A percentile compares a stretch with the other conserved stretches of the same genome.
Evolutionary conservation across 2,888 invertebrate genomes (phyloP).

Genomic region (Aleiodes testaceus): DNA sequence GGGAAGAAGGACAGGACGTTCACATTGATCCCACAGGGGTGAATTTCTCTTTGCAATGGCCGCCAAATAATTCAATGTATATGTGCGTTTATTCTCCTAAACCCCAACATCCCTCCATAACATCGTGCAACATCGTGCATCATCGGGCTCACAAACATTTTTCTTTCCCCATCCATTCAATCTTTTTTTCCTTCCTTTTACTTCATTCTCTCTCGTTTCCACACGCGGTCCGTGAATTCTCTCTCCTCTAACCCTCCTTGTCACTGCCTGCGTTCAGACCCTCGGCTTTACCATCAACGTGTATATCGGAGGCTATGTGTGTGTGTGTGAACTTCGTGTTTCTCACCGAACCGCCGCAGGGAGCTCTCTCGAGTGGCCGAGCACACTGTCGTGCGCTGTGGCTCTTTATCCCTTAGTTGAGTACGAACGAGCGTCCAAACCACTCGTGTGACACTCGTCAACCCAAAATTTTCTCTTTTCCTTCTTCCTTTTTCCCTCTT

Average conservation of each 20-base stretch:
- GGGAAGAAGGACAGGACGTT: neutral
- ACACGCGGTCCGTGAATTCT: slow-evolving; percentile 31
- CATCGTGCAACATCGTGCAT: slow-evolving; percentile 39
- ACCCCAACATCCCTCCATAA: slow-evolving; percentile 47
- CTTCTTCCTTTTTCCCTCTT: neutral
- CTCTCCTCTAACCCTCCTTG: slow-evolving; percentile 33
- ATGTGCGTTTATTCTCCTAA: neutral
- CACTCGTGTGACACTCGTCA: slow-evolving; percentile 41
- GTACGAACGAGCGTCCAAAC: slow-evolving; percentile 50
- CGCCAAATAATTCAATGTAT: neutral
- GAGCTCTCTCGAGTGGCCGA: slow-evolving; percentile 29
- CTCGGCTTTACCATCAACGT: neutral
- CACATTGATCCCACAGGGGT: slow-evolving; percentile 31
- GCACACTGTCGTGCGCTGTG: slow-evolving; percentile 13
- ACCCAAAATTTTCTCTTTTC: slow-evolving; percentile 24
- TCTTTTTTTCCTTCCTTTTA: slow-evolving; percentile 8
- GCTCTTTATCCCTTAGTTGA: slow-evolving; percentile 50
- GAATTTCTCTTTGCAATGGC: slow-evolving; percentile 31
- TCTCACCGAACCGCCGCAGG: too few relatives aligned
- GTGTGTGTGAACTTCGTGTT: slow-evolving; percentile 30
- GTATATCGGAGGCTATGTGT: too few relatives aligned
- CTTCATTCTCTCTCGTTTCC: neutral
- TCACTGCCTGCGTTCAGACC: slow-evolving; percentile 23
- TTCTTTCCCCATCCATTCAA: neutral
- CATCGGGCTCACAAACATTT: slow-evolving; percentile 28